Base-by-base conservation (phyloP, 2,113 vertebrate genomes). In the Ptilonorhynchus violaceus region DNA sequence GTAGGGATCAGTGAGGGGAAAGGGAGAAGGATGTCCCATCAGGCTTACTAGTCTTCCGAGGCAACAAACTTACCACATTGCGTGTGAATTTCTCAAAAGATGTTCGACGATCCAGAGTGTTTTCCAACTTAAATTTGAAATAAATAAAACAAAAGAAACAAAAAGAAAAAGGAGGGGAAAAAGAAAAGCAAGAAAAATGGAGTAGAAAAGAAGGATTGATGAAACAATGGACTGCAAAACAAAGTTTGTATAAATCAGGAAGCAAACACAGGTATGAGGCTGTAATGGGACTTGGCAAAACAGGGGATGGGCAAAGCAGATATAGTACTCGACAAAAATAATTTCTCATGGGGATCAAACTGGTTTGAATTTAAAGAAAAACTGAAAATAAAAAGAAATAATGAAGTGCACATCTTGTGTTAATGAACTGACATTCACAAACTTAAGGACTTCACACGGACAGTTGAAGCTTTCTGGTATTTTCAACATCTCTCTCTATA, bases 71-170 rank as follows among this genome's bases (percentile, higher is more conserved):
- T 99, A 98, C 98, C 98, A 98, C 96, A 96, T 97, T 98, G 94
- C 98, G 97, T 97, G 98, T 98, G 98, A 98, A 98, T 98, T 98
- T 98, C 97, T 99, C 98, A 98, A 98, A 98, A 96, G 98, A 99
- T 92, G 98, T 98, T 98, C 98, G 98, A 97, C 98, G 97, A 96
- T 98, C 98, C 98, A 98, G 94, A 98, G 98, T 97, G 95, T 97
- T 97, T 98, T 96, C 98, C 95, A 97, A 98, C 98, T 99, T 98
- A 97, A 96, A 94, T 96, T 93, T 94, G 75, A 89, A 96, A 96
- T 44, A 91, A 81, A 68, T 53, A 89, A 89, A 87, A 60, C 95
- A 90, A 95, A 79, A 66, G 78, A 96, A 88, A 85, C 30, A 92
- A 91, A 92, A 96, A 94, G 72, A 94, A 95, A 89, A 88, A 78